phyloP scores from a whole-genome alignment of 1,140 invertebrate genomes.

The Mya arenaria region DNA sequence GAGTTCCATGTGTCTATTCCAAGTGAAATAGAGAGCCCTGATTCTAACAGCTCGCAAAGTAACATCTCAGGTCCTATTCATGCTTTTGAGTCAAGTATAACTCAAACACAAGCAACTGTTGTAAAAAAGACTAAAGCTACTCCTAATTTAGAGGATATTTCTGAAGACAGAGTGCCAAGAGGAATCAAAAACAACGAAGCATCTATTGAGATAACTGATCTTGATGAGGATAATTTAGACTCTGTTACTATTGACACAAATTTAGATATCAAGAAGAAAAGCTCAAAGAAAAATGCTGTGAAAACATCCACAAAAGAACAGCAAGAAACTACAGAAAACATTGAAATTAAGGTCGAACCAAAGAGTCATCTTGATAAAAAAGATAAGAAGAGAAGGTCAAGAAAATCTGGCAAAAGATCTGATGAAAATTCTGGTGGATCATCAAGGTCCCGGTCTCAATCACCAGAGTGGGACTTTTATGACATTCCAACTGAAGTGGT shows the following conservation, averaged over 20 bases:
- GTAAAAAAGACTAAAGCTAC: background rate
- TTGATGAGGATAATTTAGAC: conserved; percentile 26
- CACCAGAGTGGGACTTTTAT: conserved; percentile 74
- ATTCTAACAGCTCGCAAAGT: conserved; percentile 38
- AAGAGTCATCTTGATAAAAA: background rate
- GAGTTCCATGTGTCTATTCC: conserved; percentile 49
- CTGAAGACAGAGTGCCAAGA: background rate
- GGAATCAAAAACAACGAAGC: background rate
- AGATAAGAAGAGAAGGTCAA: background rate
- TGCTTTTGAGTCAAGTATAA: too few relatives aligned
- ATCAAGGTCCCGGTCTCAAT: conserved; percentile 67
- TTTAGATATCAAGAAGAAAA: too few relatives aligned
- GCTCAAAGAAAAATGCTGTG: too few relatives aligned
- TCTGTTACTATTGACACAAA: background rate
- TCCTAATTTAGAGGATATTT: conserved; percentile 23
- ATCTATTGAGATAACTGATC: conserved; percentile 26
- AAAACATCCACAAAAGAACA: too few relatives aligned
- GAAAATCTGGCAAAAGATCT: background rate
- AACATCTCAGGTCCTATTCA: background rate
- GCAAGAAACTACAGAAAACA: too few relatives aligned
- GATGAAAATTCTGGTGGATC: conserved; percentile 32
- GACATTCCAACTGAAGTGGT: conserved; percentile 61
- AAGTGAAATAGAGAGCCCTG: conserved; percentile 51
- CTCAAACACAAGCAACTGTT: too few relatives aligned
- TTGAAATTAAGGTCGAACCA: background rate